Percentiles rank a stretch among this genome's conserved stretches.
Evolutionary conservation across 2,888 invertebrate genomes (phyloP).

Genomic region (Phengaris arion): DNA sequence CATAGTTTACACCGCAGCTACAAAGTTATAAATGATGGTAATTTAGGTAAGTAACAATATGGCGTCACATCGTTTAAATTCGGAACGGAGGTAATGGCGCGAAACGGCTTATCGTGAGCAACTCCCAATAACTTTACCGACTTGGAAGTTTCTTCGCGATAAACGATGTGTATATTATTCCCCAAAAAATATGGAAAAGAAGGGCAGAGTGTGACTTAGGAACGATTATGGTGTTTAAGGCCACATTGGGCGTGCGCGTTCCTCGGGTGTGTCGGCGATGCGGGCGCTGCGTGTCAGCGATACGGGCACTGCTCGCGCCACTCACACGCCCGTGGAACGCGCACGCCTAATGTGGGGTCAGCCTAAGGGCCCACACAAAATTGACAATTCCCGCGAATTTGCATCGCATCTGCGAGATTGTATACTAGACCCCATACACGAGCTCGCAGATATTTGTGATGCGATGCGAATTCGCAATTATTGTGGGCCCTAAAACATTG

Average conservation of each 20-base stretch:
- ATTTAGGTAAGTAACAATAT: conserved; percentile 1
- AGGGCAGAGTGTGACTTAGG: neutral
- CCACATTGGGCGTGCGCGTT: neutral
- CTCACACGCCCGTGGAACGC: too few species aligned
- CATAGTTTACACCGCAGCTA: neutral
- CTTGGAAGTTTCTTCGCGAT: neutral
- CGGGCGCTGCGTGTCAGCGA: too few species aligned
- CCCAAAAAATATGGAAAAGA: neutral
- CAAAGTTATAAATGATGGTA: conserved; percentile 4
- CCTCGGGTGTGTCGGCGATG: too few species aligned
- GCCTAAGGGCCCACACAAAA: too few species aligned
- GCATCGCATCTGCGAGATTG: too few species aligned
- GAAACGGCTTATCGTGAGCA: conserved; percentile 7
- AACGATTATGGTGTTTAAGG: neutral
- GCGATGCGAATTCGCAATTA: too few species aligned
- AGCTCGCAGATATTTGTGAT: too few species aligned
- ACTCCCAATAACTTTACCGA: neutral
- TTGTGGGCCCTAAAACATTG: too few species aligned
- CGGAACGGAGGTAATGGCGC: conserved; percentile 18
- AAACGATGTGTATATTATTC: neutral
- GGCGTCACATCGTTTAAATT: conserved; percentile 16
- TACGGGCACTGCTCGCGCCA: too few species aligned
- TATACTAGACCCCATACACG: too few species aligned
- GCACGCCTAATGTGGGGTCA: too few species aligned
- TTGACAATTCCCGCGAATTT: too few species aligned